Percentiles rank a stretch among this genome's conserved stretches.
Conservation (phyloP, 2,888 invertebrate species). For the Brenthis hecate region DNA sequence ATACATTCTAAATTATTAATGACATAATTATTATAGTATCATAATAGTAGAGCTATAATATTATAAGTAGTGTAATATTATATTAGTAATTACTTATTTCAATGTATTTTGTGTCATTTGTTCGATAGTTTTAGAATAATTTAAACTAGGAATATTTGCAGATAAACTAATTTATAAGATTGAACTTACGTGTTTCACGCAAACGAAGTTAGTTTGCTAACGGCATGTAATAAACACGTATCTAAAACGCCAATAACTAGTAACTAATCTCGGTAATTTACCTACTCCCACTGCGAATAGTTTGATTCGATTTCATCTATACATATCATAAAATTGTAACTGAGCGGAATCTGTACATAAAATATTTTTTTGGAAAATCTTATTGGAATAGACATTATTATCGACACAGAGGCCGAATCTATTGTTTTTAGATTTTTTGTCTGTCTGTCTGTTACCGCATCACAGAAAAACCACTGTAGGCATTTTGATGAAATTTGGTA, state of each 20-base stretch:
- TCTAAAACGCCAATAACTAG: conserved; percentile 12
- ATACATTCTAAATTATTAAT: conserved; percentile 9
- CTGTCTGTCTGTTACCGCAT: too few relatives aligned
- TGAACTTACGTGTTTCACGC: neutral
- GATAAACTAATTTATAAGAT: neutral
- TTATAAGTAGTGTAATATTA: conserved; percentile 1
- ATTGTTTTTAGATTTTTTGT: too few relatives aligned
- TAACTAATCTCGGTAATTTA: conserved; percentile 16
- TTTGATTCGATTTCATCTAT: conserved; percentile 8
- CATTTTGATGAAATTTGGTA: too few relatives aligned
- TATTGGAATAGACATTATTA: too few relatives aligned
- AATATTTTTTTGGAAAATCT: too few relatives aligned
- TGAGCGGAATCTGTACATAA: too few relatives aligned
- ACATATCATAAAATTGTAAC: too few relatives aligned
- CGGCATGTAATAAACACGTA: conserved; percentile 17
- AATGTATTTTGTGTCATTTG: too few relatives aligned
- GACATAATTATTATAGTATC: neutral
- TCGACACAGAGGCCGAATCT: too few relatives aligned
- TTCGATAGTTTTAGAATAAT: too few relatives aligned
- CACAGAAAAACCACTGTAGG: too few relatives aligned
- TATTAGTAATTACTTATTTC: neutral
- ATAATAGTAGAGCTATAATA: too few relatives aligned
- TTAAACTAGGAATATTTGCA: neutral
- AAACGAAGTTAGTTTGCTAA: conserved; percentile 1
- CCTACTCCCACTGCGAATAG: conserved; percentile 7